These are phyloP conservation scores for Enteromius mattozi DNA, from an alignment of 2,797 vertebrate genomes.

Conservation along the genomic window DNA sequence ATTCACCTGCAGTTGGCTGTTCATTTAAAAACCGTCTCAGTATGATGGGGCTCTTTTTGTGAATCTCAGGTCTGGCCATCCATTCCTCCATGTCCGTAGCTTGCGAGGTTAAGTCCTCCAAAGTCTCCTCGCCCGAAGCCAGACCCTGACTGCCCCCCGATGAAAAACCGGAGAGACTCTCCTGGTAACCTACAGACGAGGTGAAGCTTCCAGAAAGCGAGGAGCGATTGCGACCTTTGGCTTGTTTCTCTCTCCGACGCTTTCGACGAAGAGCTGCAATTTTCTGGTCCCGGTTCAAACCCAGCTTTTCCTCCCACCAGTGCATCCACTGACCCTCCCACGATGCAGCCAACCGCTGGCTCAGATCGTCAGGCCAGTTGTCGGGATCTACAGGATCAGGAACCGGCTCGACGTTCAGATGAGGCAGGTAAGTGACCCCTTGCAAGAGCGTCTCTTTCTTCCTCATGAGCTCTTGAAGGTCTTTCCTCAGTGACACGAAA, in stretches of 20 bases:
- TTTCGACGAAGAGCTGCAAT: slow-evolving; percentile 70
- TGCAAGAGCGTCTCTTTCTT: slow-evolving; percentile 62
- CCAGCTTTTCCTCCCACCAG: slow-evolving; percentile 84
- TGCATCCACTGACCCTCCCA: slow-evolving; percentile 76
- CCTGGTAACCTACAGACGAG: slow-evolving; percentile 77
- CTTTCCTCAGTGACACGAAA: slow-evolving; percentile 48
- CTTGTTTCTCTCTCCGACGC: slow-evolving; percentile 70
- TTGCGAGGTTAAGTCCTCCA: background rate
- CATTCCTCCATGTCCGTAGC: background rate
- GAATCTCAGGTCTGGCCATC: slow-evolving; percentile 27
- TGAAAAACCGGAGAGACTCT: slow-evolving; percentile 61
- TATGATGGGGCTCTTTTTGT: background rate
- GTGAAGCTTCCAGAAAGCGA: slow-evolving; percentile 82
- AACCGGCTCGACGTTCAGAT: background rate
- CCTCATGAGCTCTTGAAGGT: slow-evolving; percentile 70
- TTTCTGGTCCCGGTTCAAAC: slow-evolving; percentile 62
- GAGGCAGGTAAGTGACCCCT: slow-evolving; percentile 30
- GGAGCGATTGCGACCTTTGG: slow-evolving; percentile 7
- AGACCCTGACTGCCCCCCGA: slow-evolving; percentile 53
- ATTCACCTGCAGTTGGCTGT: background rate
- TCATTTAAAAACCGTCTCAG: background rate
- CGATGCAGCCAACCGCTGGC: slow-evolving; percentile 74
- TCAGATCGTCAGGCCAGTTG: slow-evolving; percentile 70
- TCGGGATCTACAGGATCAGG: slow-evolving; percentile 39
- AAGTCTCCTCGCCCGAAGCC: slow-evolving; percentile 59